Base-by-base conservation (phyloP, 2,888 invertebrate genomes). In the Cataglyphis altisquamis region DNA sequence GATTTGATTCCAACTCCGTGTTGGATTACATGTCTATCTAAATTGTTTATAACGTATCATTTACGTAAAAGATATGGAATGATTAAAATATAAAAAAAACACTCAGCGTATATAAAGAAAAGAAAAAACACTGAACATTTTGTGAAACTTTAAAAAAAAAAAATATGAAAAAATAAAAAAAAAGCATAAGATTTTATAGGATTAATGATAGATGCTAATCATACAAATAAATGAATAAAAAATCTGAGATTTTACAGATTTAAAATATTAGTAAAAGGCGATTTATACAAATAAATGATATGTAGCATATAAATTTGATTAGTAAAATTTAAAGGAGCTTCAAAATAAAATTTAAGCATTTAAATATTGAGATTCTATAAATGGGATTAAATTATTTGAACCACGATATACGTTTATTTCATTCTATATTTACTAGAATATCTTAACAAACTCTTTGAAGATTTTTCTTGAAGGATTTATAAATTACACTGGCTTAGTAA, bases 11-110 rank as follows among this genome's bases (percentile, higher is more conserved):
- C 70, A 21, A 15, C 39, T n/a, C 9, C 12, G 9, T 29, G 8
- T 48, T 32, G 45, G 45, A 62, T 62, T 48, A 48, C 60, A 10
- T 68, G 21, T 45, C 15, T 18, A 12, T 62, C 36, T 48, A 68
- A 70, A 78, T 21, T 60, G 57, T 67, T 78, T 68, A 32, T 57
- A 57, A 67, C 32, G 45, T 39, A 21, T 39, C 9, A 52, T 57
- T 77, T 12, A 68, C 45, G 29, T 57, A 45, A 75, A 75, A 70
- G 5, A 4, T 10, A 12, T 10, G 18, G 29, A 57, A 3, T 15
- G 41, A 6, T 1, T 41, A 29, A 57, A 57, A 25, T 12, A 41
- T 18, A 12, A 15, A 4, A 4, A 41, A 77, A 29, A 25, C 36
- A 66, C 25, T 75, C 1, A 12, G n/a, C 6, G 15, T 15, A 1